Evolutionary conservation across 37 sponge, comb jelly and placozoan species (phyloP), one percentile per base, ranked within the genome.

Genomic region (Petrosia ficiformis): DNA sequence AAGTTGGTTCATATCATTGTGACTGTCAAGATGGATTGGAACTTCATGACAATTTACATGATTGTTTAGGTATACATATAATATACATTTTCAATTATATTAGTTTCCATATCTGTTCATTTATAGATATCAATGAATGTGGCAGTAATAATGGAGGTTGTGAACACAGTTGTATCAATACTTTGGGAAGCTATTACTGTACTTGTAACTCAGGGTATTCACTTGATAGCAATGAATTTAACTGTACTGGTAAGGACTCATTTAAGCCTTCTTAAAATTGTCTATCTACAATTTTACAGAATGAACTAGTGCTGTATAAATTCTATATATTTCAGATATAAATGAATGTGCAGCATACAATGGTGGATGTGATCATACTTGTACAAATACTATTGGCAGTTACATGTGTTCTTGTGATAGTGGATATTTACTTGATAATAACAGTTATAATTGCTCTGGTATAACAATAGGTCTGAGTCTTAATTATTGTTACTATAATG

Each of bases 61-160:
- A 56, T 14, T 78, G 86, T 42, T 48, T 68, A 41, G 68, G 67
- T 80, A 71, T 8, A 29, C 4, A 16, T 19, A 1, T 0, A 22
- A 2, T 42, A 10, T 1, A 30, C 6, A 11, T 69, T 39, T 68
- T 22, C 21, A 4, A 3, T 1, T 70, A 35, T 44, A 65, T 30
- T 22, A 22, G 25, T 1, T 4, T 19, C n/a, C n/a, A n/a, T 32
- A 74, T 22, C 25, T 70, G 36, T 48, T 48, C 8, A 19, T 48
- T 48, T 8, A 48, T 59, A 84, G 84, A 84, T 35, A 34, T 71
- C 32, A 67, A 77, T 71, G 84, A 82, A 42, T 82, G 82, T 82
- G 57, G 4, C 1, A 29, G 1, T 5, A 29, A 24, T 14, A 33
- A 16, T n/a, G 34, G 14, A 19, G 28, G 30, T 19, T 74, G 75